A percentile compares a stretch with the other conserved stretches of the same genome.
Conservation (phyloP, 2,888 invertebrate species). For the Ashinkailepas kermadecensis region DNA sequence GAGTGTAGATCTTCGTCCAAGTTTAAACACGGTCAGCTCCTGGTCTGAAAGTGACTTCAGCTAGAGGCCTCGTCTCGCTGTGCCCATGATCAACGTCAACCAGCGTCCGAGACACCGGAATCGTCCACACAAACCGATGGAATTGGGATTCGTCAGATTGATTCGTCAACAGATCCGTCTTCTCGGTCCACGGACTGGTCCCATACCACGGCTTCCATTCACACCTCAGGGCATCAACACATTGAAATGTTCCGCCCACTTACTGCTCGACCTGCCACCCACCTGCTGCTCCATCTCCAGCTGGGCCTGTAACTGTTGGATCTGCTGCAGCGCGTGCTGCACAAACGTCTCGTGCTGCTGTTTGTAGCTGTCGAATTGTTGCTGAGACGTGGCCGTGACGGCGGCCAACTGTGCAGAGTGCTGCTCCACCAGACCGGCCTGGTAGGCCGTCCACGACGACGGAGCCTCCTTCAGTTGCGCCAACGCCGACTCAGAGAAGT, state of each 20-base stretch:
- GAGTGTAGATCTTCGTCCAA: no score
- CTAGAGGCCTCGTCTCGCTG: no score
- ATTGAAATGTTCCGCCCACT: not conserved
- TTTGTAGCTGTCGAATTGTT: conserved; percentile 73
- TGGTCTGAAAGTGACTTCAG: no score
- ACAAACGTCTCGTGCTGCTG: conserved; percentile 94
- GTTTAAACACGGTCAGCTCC: no score
- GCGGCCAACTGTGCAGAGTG: conserved; percentile 69
- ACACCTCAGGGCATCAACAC: no score
- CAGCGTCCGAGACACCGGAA: no score
- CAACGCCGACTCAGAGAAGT: conserved; percentile 71
- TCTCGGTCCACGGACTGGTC: no score
- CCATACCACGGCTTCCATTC: no score
- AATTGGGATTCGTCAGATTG: no score
- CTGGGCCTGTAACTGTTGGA: conserved; percentile 56
- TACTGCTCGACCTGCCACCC: conserved; percentile 16
- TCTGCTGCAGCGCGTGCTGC: conserved; percentile 80
- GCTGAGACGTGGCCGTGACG: conserved; percentile 69
- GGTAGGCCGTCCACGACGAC: conserved; percentile 80
- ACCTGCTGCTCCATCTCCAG: conserved; percentile 32
- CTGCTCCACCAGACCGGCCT: conserved; percentile 71
- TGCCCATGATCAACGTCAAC: no score
- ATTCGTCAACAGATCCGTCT: no score
- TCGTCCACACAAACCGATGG: no score
- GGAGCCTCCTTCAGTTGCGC: conserved; percentile 80